Evolutionary conservation across 2,113 vertebrate species (phyloP).

Genomic region (Plestiodon gilberti): DNA sequence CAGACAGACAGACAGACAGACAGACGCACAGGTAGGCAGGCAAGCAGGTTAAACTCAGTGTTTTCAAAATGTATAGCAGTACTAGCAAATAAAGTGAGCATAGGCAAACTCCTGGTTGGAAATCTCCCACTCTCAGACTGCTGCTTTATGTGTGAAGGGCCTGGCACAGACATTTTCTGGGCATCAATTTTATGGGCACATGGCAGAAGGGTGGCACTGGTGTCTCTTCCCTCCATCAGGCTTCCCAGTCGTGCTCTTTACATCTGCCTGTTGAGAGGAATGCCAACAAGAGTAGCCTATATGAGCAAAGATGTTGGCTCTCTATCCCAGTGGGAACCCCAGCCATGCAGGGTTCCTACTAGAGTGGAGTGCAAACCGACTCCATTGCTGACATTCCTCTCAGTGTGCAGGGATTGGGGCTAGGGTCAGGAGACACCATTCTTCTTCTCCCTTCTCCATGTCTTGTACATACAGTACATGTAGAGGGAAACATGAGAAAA

Average conservation of each 20-base stretch:
- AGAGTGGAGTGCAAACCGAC: too few species aligned
- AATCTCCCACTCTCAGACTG: not conserved
- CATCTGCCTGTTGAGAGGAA: too few species aligned
- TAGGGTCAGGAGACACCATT: too few species aligned
- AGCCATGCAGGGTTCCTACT: too few species aligned
- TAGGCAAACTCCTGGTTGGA: not conserved
- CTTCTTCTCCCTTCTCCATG: too few species aligned
- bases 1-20: too few species aligned
- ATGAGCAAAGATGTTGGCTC: too few species aligned
- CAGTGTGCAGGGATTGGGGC: too few species aligned
- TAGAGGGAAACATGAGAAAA: not conserved
- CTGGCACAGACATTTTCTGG: not conserved
- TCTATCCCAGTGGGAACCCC: too few species aligned
- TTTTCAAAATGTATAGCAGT: not conserved
- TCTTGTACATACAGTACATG: too few species aligned
- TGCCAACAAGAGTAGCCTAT: too few species aligned
- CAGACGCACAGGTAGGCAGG: not conserved
- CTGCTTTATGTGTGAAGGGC: not conserved
- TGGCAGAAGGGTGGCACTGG: not conserved
- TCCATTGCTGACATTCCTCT: not conserved
- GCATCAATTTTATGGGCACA: not conserved
- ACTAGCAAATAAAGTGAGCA: not conserved
- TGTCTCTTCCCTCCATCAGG: not conserved
- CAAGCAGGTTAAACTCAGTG: not conserved
- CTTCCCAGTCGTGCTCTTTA: too few species aligned